A percentile compares a stretch with the other conserved stretches of the same genome.
phyloP scores from a whole-genome alignment of 1,140 invertebrate genomes.

The Aethina tumida region DNA sequence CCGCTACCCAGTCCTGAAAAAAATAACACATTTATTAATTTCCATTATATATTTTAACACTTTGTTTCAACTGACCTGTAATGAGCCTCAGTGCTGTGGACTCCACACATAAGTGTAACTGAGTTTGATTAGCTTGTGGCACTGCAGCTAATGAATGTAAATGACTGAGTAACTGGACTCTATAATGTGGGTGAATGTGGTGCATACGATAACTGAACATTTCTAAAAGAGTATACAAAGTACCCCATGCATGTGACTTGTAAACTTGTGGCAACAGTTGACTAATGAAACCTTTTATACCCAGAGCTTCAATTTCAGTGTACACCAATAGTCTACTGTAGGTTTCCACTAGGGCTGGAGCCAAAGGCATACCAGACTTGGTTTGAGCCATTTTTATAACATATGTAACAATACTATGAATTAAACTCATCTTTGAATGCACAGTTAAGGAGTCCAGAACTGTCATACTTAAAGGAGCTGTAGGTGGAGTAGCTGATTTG shows the following conservation, averaged over 20 bases:
- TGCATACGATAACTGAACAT: constrained; percentile 96
- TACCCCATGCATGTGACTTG: constrained; percentile 88
- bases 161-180: constrained; percentile 82
- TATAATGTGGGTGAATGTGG: constrained; percentile 91
- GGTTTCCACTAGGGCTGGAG: constrained; percentile 89
- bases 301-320: constrained; percentile 92
- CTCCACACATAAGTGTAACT: constrained; percentile 90
- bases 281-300: constrained; percentile 93
- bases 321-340: constrained; percentile 91
- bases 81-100: constrained; percentile 86
- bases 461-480: constrained; percentile 81
- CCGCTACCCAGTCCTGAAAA: constrained; percentile 64
- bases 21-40: constrained; percentile 2
- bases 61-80: constrained; percentile 42
- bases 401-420: constrained; percentile 85
- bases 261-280: constrained; percentile 84
- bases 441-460: constrained; percentile 87
- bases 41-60: background rate
- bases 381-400: constrained; percentile 80
- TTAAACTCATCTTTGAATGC: constrained; percentile 96
- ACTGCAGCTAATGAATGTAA: constrained; percentile 80
- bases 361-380: constrained; percentile 68
- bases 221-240: constrained; percentile 86
- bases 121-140: constrained; percentile 89
- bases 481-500: constrained; percentile 52